Percentiles rank a stretch among this genome's conserved stretches.
phyloP scores from a whole-genome alignment of 2,888 invertebrate species.

The Formica aserva region DNA sequence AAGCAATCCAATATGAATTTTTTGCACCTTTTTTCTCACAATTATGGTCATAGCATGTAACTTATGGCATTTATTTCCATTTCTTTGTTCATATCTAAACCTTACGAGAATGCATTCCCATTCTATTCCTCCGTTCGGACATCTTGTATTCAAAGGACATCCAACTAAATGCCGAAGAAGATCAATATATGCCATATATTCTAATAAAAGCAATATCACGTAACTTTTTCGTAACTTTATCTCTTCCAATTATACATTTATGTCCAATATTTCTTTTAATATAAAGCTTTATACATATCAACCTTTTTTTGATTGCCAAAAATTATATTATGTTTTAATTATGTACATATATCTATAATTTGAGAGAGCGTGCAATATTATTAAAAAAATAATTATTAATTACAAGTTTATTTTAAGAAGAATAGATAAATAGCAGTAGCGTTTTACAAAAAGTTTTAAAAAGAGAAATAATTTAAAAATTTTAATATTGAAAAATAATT shows the following conservation, averaged over 20 bases:
- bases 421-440: neutral
- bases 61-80: slow-evolving; percentile 29
- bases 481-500: neutral
- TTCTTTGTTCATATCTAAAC: neutral
- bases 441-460: neutral
- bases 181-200: slow-evolving; percentile 43
- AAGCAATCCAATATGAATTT: neutral
- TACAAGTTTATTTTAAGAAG: neutral
- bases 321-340: slow-evolving; percentile 4
- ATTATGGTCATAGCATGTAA: slow-evolving; percentile 32
- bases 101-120: slow-evolving; percentile 63
- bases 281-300: neutral
- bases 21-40: slow-evolving; percentile 18
- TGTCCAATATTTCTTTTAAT: neutral
- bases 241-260: neutral
- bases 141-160: slow-evolving; percentile 53
- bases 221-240: neutral
- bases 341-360: too few species aligned
- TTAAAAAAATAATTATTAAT: neutral
- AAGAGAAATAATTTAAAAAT: neutral
- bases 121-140: slow-evolving; percentile 24
- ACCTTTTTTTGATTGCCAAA: neutral
- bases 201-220: neutral
- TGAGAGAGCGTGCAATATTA: too few species aligned
- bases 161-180: slow-evolving; percentile 41